These are phyloP conservation scores for Campoletis raptor DNA, from an alignment of 2,888 invertebrate species.

Conservation along the genomic window DNA sequence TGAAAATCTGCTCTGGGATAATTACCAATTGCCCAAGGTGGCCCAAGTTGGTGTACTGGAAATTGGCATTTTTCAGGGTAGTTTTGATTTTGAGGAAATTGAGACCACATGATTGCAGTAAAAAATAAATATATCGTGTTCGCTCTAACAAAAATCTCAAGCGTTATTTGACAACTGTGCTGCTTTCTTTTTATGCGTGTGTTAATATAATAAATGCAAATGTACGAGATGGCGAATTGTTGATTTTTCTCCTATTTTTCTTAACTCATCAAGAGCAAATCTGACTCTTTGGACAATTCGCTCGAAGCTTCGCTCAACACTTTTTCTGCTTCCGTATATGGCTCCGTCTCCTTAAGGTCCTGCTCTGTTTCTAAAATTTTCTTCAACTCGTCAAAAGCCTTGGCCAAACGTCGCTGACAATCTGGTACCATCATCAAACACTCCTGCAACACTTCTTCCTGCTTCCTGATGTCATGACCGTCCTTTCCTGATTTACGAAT, in stretches of 20 bases:
- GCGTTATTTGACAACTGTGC: background rate
- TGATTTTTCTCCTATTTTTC: background rate
- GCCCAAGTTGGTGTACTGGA: background rate
- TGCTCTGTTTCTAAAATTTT: constrained; percentile 90
- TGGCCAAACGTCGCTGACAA: constrained; percentile 91
- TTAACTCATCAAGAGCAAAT: constrained; percentile 65
- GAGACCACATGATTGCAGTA: background rate
- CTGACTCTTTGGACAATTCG: constrained; percentile 79
- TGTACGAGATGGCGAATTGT: constrained; percentile 49
- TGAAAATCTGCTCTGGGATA: background rate
- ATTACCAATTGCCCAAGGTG: background rate
- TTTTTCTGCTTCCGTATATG: constrained; percentile 89
- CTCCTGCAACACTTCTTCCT: constrained; percentile 96
- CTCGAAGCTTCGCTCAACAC: constrained; percentile 87
- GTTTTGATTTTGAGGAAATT: background rate
- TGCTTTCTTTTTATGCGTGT: background rate
- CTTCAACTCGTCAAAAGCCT: constrained; percentile 92
- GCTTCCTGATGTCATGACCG: constrained; percentile 92
- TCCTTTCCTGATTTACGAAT: constrained; percentile 87
- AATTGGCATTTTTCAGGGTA: background rate
- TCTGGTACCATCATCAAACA: constrained; percentile 97
- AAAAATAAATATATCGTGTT: background rate
- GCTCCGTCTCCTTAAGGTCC: constrained; percentile 91
- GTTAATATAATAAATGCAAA: constrained; percentile 51
- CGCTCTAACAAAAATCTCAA: background rate